A percentile compares a stretch with the other conserved stretches of the same genome.
phyloP scores from a whole-genome alignment of 1,140 invertebrate genomes.

The Yoshiicerus persimilis region DNA sequence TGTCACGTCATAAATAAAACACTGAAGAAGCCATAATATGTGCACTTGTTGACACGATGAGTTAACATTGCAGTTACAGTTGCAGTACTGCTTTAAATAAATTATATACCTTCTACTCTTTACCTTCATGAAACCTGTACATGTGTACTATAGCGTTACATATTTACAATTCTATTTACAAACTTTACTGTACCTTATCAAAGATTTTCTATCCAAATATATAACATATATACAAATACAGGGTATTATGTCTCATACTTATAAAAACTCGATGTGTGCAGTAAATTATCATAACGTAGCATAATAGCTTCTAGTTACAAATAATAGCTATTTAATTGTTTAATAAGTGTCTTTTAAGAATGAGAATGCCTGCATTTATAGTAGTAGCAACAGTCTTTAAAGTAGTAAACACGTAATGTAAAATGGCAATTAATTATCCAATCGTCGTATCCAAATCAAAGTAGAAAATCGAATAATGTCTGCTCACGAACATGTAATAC shows the following conservation, averaged over 20 bases:
- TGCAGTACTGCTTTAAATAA: background rate
- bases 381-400: background rate
- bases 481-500: too few species aligned
- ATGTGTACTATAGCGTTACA: background rate
- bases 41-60: background rate
- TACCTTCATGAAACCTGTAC: background rate
- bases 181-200: constrained; percentile 13
- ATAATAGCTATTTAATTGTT: background rate
- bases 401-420: background rate
- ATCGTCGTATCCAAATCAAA: too few species aligned
- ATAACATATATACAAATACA: background rate
- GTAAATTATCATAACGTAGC: background rate
- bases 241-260: constrained; percentile 18
- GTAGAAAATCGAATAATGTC: too few species aligned
- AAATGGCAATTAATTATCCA: too few species aligned
- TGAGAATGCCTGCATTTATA: too few species aligned
- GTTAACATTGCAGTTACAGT: background rate
- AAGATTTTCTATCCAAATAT: constrained; percentile 5
- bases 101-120: background rate
- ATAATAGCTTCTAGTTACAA: background rate
- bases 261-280: background rate
- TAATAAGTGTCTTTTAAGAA: too few species aligned
- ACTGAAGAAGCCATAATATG: background rate
- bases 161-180: background rate
- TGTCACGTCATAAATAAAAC: too few species aligned